Evolutionary conservation across 2,797 vertebrate species (phyloP).

Genomic region (Tympanoctomys barrerae): DNA sequence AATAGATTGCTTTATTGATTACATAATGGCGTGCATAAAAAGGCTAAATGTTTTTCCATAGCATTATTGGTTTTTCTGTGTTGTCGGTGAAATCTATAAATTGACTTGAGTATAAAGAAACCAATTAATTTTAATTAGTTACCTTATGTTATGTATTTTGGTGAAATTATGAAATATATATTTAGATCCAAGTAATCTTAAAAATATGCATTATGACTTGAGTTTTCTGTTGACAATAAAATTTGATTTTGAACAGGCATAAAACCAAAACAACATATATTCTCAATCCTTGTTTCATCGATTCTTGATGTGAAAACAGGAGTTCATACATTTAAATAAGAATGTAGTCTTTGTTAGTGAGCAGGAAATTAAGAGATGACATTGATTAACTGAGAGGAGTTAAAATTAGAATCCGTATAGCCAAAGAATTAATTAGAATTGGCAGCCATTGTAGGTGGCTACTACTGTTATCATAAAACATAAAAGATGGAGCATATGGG

Average conservation of each 20-base stretch:
- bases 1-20: conserved; percentile 34
- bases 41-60: conserved; percentile 6
- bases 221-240: conserved; percentile 60
- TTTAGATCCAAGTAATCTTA: conserved; percentile 42
- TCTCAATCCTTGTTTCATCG: neutral
- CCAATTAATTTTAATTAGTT: conserved; percentile 27
- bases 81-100: conserved; percentile 2
- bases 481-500: neutral
- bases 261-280: conserved; percentile 45
- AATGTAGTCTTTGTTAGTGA: neutral
- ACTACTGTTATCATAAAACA: neutral
- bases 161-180: conserved; percentile 50
- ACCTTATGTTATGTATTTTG: conserved; percentile 27
- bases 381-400: conserved; percentile 1
- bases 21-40: neutral
- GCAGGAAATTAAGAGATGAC: neutral
- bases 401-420: conserved; percentile 16
- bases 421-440: conserved; percentile 13
- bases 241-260: conserved; percentile 49
- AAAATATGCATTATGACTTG: conserved; percentile 31
- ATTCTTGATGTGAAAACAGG: neutral
- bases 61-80: conserved; percentile 8
- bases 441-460: neutral
- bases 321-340: conserved; percentile 33
- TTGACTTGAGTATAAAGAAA: conserved; percentile 49